Percentiles rank a stretch among this genome's conserved stretches.
Conservation (phyloP, 2,113 vertebrate genomes). For the Clarias magur region DNA sequence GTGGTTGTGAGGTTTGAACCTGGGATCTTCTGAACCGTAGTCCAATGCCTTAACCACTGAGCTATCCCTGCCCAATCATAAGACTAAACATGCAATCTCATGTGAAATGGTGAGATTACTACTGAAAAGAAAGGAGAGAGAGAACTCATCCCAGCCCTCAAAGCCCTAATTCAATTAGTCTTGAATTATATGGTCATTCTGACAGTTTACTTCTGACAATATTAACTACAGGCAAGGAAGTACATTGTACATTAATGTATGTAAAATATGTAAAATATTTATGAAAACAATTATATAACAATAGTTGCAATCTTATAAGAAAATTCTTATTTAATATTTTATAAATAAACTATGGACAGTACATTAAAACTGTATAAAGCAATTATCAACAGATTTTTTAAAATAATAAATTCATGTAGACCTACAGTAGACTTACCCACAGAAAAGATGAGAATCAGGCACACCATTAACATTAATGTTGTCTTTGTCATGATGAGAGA, state of each 20-base stretch:
- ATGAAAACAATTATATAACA: neutral
- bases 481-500: constrained; percentile 51
- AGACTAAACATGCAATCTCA: no score
- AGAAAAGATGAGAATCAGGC: constrained; percentile 45
- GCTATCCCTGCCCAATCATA: no score
- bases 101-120: no score
- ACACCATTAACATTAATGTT: constrained; percentile 49
- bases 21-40: no score
- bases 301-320: neutral
- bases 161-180: no score
- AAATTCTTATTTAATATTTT: neutral
- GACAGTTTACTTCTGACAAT: neutral
- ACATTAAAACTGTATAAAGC: no score
- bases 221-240: neutral
- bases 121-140: neutral
- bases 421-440: constrained; percentile 58
- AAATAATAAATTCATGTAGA: neutral
- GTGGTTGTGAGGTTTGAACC: no score
- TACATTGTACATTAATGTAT: neutral
- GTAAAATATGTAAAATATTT: neutral
- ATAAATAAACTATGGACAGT: neutral
- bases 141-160: neutral
- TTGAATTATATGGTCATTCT: neutral
- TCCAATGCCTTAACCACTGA: no score
- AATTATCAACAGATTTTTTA: neutral